A percentile compares a stretch with the other conserved stretches of the same genome.
Evolutionary conservation across 2,888 invertebrate species (phyloP).

Genomic region (Apomyelois bistriatella): DNA sequence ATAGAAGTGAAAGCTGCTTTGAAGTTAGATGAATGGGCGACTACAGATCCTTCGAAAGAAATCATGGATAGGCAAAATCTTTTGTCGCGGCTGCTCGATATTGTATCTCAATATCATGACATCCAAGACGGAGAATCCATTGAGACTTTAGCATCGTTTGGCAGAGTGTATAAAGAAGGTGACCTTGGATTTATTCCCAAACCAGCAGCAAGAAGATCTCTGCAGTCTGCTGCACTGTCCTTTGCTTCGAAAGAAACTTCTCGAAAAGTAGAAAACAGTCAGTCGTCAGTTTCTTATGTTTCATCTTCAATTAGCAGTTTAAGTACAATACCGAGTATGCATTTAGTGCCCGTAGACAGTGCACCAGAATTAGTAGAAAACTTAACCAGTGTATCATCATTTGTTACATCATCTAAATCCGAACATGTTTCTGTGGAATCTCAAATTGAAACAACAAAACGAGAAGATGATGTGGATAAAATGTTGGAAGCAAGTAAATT

Average conservation of each 20-base stretch:
- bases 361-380: slow-evolving; percentile 32
- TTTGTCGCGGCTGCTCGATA: slow-evolving; percentile 77
- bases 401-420: slow-evolving; percentile 50
- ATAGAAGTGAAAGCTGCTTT: slow-evolving; percentile 80
- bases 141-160: slow-evolving; percentile 70
- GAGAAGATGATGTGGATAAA: slow-evolving; percentile 31
- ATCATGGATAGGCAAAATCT: slow-evolving; percentile 68
- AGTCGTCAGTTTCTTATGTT: slow-evolving; percentile 28
- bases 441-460: slow-evolving; percentile 37
- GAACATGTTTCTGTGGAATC: slow-evolving; percentile 27
- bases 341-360: slow-evolving; percentile 43
- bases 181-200: slow-evolving; percentile 84
- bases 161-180: slow-evolving; percentile 81
- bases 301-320: slow-evolving; percentile 48
- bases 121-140: slow-evolving; percentile 58
- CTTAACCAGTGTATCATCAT: slow-evolving; percentile 54
- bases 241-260: slow-evolving; percentile 30
- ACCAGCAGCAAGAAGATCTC: slow-evolving; percentile 39
- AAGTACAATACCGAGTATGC: slow-evolving; percentile 58
- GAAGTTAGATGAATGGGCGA: slow-evolving; percentile 67
- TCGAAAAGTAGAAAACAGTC: slow-evolving; percentile 29
- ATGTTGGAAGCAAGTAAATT: slow-evolving; percentile 52
- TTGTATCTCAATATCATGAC: slow-evolving; percentile 69
- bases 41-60: slow-evolving; percentile 52
- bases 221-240: slow-evolving; percentile 26